These are phyloP conservation scores for Philhelius pedissequus DNA, from an alignment of 2,888 invertebrate species.

Conservation along the genomic window DNA sequence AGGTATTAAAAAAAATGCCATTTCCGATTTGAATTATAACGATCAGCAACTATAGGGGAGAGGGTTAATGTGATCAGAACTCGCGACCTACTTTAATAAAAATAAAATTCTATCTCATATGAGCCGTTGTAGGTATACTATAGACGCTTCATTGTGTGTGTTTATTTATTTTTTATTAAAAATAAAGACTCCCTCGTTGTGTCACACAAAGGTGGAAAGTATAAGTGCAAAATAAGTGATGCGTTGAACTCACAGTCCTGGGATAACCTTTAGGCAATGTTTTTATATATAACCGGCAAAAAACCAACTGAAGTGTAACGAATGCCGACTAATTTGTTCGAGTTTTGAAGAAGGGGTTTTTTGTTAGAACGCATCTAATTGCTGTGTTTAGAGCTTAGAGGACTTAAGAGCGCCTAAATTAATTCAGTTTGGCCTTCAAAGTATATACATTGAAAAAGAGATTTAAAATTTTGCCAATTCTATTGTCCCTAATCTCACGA, in stretches of 20 bases:
- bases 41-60: slow-evolving; percentile 50
- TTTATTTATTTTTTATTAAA: slow-evolving; percentile 4
- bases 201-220: slow-evolving; percentile 32
- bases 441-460: neutral
- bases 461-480: neutral
- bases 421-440: neutral
- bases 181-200: slow-evolving; percentile 51
- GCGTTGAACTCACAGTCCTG: slow-evolving; percentile 41
- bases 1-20: slow-evolving; percentile 39
- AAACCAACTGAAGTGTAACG: slow-evolving; percentile 42
- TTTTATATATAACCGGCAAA: neutral
- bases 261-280: slow-evolving; percentile 40
- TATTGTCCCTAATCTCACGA: no score
- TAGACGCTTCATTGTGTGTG: slow-evolving; percentile 5
- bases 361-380: neutral
- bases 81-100: slow-evolving; percentile 59
- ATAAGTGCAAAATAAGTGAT: slow-evolving; percentile 57
- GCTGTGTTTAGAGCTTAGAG: neutral
- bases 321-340: slow-evolving; percentile 35
- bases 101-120: slow-evolving; percentile 13
- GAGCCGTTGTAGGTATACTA: neutral
- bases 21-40: slow-evolving; percentile 68
- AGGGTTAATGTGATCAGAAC: slow-evolving; percentile 63
- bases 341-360: slow-evolving; percentile 14
- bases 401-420: neutral